These are phyloP conservation scores for Leptopilina boulardi DNA, from an alignment of 1,140 invertebrate genomes.

Conservation along the genomic window DNA sequence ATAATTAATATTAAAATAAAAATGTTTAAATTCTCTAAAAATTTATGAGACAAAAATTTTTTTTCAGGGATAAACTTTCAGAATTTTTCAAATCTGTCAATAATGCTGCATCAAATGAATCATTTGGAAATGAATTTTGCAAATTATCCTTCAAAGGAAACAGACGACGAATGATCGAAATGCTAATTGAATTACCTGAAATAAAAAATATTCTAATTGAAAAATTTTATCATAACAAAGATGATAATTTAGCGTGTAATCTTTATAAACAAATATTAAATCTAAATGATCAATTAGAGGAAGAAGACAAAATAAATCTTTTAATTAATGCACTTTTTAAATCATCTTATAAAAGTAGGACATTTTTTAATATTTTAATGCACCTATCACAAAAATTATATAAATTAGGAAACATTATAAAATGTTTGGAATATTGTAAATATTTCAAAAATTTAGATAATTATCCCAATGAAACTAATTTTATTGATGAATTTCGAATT, in stretches of 20 bases:
- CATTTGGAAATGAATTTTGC: conserved; percentile 52
- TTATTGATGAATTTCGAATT: conserved; percentile 55
- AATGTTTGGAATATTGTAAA: conserved; percentile 61
- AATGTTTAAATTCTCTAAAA: background rate
- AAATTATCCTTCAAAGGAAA: conserved; percentile 58
- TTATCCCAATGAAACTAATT: conserved; percentile 45
- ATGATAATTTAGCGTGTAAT: conserved; percentile 55
- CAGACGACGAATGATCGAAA: conserved; percentile 63
- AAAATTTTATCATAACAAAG: conserved; percentile 59
- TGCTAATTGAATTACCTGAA: conserved; percentile 55
- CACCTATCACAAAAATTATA: conserved; percentile 58
- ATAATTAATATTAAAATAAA: background rate
- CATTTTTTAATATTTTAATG: conserved; percentile 59
- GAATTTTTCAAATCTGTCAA: conserved; percentile 35
- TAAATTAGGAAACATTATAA: conserved; percentile 48
- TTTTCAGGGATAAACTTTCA: conserved; percentile 14
- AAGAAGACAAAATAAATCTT: conserved; percentile 39
- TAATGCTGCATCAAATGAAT: conserved; percentile 42
- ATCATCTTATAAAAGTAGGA: conserved; percentile 44
- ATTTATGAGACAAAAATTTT: background rate
- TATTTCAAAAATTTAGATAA: conserved; percentile 54
- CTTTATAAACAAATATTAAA: conserved; percentile 47
- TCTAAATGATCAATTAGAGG: background rate
- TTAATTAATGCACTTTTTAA: conserved; percentile 64
- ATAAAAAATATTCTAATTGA: conserved; percentile 50